Percentiles rank a stretch among this genome's conserved stretches.
These are phyloP conservation scores for Ctenopoma multispine DNA, from an alignment of 2,797 vertebrate genomes.

Conservation along the genomic window DNA sequence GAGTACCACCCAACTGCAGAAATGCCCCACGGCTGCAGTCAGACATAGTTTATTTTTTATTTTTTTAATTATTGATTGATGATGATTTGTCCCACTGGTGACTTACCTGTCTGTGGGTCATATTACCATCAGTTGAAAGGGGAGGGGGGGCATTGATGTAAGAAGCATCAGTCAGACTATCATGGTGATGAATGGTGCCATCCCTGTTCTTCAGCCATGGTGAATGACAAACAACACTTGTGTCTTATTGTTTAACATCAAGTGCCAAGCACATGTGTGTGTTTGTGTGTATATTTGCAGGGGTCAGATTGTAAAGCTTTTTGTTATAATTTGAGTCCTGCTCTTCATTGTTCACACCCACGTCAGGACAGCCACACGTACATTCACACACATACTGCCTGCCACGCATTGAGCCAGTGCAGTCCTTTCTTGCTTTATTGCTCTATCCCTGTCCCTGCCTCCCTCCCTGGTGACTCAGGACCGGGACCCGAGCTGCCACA, in stretches of 20 bases:
- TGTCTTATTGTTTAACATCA: constrained; percentile 65
- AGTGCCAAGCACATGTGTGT: constrained; percentile 43
- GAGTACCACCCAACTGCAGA: constrained; percentile 1
- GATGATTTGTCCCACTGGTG: constrained; percentile 7
- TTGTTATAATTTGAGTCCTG: constrained; percentile 55
- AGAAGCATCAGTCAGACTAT: constrained; percentile 29
- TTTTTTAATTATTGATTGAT: constrained; percentile 31
- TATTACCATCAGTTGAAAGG: constrained; percentile 24
- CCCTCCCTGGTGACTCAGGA: constrained; percentile 69
- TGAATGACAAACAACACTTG: constrained; percentile 58
- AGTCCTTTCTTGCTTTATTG: constrained; percentile 77
- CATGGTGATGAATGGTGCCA: constrained; percentile 45
- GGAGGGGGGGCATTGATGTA: constrained; percentile 27
- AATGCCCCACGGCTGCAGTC: constrained; percentile 25
- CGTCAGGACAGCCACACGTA: constrained; percentile 42
- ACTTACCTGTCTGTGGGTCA: constrained; percentile 39
- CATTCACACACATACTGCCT: constrained; percentile 27
- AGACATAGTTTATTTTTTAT: constrained; percentile 17
- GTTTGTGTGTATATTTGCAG: constrained; percentile 34
- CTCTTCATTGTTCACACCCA: constrained; percentile 40
- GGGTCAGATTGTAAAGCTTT: constrained; percentile 32
- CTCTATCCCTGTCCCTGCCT: constrained; percentile 63
- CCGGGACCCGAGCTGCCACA: constrained; percentile 54
- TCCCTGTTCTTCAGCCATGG: constrained; percentile 22
- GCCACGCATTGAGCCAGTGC: constrained; percentile 55